These are phyloP conservation scores for Meriones unguiculatus DNA, from an alignment of 2,113 vertebrate species.

Conservation along the genomic window DNA sequence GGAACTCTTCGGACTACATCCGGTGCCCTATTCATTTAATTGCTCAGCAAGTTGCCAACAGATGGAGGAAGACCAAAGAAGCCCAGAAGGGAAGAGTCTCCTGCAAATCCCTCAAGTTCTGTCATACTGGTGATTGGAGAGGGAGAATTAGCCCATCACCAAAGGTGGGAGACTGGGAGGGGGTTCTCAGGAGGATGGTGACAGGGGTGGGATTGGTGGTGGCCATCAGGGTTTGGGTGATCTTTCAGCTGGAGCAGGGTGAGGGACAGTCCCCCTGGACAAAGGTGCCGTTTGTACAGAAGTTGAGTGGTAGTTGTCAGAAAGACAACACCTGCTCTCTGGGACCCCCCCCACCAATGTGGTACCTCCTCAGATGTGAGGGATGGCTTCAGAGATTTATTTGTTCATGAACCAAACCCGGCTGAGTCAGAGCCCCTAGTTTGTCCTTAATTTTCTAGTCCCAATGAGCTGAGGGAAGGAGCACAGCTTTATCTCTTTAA, in stretches of 20 bases:
- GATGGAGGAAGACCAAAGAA: not conserved
- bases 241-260: not conserved
- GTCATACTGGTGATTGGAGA: not conserved
- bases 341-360: rapidly evolving
- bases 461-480: not conserved
- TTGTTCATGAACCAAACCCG: not conserved
- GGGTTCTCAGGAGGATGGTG: not conserved
- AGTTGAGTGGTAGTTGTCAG: rapidly evolving
- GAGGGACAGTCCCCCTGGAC: too few relatives aligned
- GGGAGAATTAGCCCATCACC: not conserved
- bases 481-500: not conserved
- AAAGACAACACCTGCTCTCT: not conserved
- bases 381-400: not conserved
- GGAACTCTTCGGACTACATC: not conserved
- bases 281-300: too few relatives aligned
- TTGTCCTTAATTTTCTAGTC: not conserved
- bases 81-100: not conserved
- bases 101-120: not conserved
- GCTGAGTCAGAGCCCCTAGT: not conserved
- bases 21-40: not conserved
- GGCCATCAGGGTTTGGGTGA: not conserved
- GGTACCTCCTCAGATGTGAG: not conserved
- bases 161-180: not conserved
- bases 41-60: not conserved
- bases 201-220: not conserved